phyloP scores from a whole-genome alignment of 2,797 vertebrate species.

The Aphelocoma californica region DNA sequence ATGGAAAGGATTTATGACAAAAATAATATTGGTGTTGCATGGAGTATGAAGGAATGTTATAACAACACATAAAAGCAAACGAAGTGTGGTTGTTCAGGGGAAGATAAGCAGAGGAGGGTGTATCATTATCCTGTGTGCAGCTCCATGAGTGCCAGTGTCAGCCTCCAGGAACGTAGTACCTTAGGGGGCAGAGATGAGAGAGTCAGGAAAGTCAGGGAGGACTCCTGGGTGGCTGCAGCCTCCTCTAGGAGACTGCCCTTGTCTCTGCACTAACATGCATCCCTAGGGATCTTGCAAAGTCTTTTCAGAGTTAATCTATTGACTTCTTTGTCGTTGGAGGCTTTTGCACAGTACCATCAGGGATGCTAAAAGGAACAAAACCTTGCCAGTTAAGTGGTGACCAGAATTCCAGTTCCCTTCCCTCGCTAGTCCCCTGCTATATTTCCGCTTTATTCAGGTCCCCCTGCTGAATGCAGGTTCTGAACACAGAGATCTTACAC shows the following conservation, averaged over 20 bases:
- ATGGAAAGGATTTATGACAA: constrained; percentile 52
- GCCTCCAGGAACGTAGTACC: rapidly evolving
- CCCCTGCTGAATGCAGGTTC: background rate
- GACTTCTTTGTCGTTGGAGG: background rate
- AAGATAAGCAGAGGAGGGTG: background rate
- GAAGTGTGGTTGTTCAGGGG: background rate
- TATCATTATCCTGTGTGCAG: background rate
- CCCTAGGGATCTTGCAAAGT: background rate
- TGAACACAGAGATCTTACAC: background rate
- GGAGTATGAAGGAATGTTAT: background rate
- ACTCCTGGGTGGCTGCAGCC: background rate
- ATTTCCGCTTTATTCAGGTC: background rate
- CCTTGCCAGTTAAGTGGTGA: background rate
- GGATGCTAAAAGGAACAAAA: background rate
- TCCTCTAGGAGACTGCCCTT: background rate
- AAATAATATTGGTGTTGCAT: constrained; percentile 3
- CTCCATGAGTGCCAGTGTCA: background rate
- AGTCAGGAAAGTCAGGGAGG: background rate
- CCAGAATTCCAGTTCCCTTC: background rate
- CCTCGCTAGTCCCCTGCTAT: background rate
- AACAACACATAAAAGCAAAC: background rate
- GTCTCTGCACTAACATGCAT: rapidly evolving
- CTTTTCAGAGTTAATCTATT: background rate
- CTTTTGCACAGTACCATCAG: background rate
- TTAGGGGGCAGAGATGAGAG: background rate